Evolutionary conservation across 2,797 vertebrate species (phyloP), one percentile per base, ranked within the genome.

Genomic region (Coilia nasus): DNA sequence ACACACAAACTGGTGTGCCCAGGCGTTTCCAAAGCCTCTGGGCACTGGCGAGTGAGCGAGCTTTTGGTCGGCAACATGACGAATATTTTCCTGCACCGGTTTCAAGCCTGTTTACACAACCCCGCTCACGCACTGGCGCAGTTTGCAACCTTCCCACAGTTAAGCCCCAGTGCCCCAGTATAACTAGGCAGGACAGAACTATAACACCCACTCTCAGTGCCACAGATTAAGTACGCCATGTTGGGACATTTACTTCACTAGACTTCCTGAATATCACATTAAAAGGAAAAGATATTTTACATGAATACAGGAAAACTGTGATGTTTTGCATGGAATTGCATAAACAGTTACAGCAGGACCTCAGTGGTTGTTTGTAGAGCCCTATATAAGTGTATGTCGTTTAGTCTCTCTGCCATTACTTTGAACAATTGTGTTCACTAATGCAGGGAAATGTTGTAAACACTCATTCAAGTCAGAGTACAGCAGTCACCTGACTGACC

Each of bases 41-140:
- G 71, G 71, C 71, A 44, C 71, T 12, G 17, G 31, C 35, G 31
- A 44, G 4, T 28, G 31, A 41, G 35, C 31, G 17, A 78, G 71
- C 71, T 35, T 78, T 44, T 78, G 19, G 31, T 78, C 71, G 31
- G 71, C 71, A 78, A 19, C 15, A 44, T 78, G 71, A 78, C 71
- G 6, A 41, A 78, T 78, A 78, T 44, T 78, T 78, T 78, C 71
- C 71, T 78, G 35, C 31, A 0, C 71, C 35, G 31, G 7, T 41
- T 28, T 78, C 71, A 78, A 41, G 71, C 15, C 31, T 41, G 71
- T 21, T 78, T 78, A 28, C 41, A 15, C 64, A 31, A 28, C 64
- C 25, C 12, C 2, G 64, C 64, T 67, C 64, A 67, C 12, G 25
- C 25, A 67, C 60, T 23, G 31, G 64, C 31, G 64, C 11, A 31